These are phyloP conservation scores for Crotalus horridus DNA, from an alignment of 2,113 vertebrate species.

Conservation along the genomic window DNA sequence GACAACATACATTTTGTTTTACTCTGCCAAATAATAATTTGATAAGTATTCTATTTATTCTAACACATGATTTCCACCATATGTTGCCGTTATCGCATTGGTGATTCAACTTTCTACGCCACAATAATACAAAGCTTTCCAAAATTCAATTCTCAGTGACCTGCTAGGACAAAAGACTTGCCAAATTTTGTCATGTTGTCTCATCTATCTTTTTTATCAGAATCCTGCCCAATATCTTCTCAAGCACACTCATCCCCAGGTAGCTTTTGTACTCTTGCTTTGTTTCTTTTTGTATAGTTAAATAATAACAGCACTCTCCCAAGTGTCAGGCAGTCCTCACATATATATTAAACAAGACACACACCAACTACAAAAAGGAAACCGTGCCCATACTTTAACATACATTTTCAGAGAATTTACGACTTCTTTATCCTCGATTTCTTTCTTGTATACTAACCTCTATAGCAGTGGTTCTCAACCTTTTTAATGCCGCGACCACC, in stretches of 20 bases:
- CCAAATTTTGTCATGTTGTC: not conserved
- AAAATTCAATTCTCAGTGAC: not conserved
- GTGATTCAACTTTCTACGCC: not conserved
- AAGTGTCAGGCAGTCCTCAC: not conserved
- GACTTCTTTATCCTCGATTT: not conserved
- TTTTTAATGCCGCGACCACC: no score
- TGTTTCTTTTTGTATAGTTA: not conserved
- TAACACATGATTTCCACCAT: not conserved
- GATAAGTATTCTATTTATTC: not conserved
- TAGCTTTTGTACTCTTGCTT: not conserved
- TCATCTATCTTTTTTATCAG: not conserved
- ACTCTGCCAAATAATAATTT: not conserved
- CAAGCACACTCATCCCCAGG: not conserved
- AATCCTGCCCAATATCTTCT: not conserved
- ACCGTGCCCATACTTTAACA: not conserved
- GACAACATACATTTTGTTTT: not conserved
- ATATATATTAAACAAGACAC: not conserved
- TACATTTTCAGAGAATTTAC: not conserved
- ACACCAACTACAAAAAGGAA: not conserved
- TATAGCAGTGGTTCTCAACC: not conserved
- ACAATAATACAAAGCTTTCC: not conserved
- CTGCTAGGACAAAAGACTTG: not conserved
- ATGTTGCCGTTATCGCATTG: not conserved
- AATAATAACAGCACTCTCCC: not conserved
- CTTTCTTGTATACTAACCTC: not conserved